These are phyloP conservation scores for Erythrolamprus reginae DNA, from an alignment of 2,113 vertebrate species.

Conservation along the genomic window DNA sequence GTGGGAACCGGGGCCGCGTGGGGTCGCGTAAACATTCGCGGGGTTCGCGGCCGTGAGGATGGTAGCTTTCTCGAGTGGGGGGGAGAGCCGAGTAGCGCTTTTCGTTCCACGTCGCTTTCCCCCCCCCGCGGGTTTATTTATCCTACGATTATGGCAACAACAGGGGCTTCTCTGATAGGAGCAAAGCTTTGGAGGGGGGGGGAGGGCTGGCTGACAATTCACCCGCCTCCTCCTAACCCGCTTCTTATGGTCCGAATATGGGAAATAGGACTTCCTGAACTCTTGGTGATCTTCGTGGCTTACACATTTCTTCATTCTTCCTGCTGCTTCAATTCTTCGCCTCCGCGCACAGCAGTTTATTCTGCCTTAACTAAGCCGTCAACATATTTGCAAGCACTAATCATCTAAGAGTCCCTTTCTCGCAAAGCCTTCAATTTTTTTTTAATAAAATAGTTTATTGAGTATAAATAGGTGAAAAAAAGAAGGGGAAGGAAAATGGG, in stretches of 20 bases:
- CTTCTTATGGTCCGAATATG: background rate
- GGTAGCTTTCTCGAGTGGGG: background rate
- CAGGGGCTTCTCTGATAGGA: background rate
- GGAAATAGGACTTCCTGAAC: background rate
- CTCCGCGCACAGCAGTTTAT: background rate
- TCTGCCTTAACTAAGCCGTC: background rate
- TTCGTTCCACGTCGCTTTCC: background rate
- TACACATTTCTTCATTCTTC: background rate
- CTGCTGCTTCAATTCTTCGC: background rate
- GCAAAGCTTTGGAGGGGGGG: background rate
- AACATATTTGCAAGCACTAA: background rate
- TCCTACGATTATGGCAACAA: background rate
- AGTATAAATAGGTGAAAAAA: no score
- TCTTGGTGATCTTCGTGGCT: background rate
- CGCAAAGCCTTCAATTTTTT: background rate
- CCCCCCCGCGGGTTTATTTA: background rate
- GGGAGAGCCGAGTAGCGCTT: background rate
- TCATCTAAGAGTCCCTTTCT: background rate
- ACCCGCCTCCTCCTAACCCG: background rate
- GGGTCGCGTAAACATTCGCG: background rate
- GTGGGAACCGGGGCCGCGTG: slow-evolving; percentile 21
- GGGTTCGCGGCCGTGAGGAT: background rate
- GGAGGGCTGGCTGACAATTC: background rate
- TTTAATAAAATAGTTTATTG: no score
- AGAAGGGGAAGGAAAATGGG: no score